Percentiles rank a stretch among this genome's conserved stretches.
These are phyloP conservation scores for Microcebus tavaratra DNA, from an alignment of 2,113 vertebrate species.

Conservation along the genomic window DNA sequence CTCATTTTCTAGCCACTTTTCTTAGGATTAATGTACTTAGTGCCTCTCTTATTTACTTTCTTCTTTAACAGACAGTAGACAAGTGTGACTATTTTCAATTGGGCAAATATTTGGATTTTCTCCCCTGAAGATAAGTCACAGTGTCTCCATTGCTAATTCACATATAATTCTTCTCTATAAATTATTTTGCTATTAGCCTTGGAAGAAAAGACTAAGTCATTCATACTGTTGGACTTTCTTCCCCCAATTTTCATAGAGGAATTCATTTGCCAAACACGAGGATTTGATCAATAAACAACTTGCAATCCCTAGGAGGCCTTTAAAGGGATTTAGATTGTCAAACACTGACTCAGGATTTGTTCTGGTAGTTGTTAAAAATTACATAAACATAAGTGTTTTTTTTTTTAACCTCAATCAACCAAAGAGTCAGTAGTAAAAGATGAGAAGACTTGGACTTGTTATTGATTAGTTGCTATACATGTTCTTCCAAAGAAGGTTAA, in stretches of 20 bases:
- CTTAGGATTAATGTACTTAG: neutral
- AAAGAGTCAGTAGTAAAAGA: neutral
- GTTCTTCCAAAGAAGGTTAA: conserved; percentile 39
- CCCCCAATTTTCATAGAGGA: conserved; percentile 71
- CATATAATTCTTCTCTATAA: conserved; percentile 62
- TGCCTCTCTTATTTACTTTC: neutral
- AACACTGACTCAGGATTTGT: conserved; percentile 72
- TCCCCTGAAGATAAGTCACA: conserved; percentile 21
- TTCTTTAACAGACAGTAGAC: neutral
- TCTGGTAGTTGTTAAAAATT: conserved; percentile 66
- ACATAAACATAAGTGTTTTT: conserved; percentile 16
- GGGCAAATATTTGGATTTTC: conserved; percentile 58
- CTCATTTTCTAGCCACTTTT: neutral
- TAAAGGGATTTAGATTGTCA: conserved; percentile 78
- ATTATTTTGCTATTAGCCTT: conserved; percentile 80
- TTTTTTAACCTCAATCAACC: conserved; percentile 38
- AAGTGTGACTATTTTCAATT: conserved; percentile 34
- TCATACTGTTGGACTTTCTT: conserved; percentile 53
- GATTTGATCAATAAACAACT: conserved; percentile 83
- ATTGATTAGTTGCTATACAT: conserved; percentile 22
- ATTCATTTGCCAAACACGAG: conserved; percentile 78
- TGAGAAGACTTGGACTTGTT: conserved; percentile 18
- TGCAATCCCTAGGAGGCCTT: conserved; percentile 69
- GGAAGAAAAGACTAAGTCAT: conserved; percentile 78
- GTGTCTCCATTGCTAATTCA: conserved; percentile 4